A percentile compares a stretch with the other conserved stretches of the same genome.
Evolutionary conservation across 1,140 invertebrate genomes (phyloP).

Genomic region (Bicyclus anynana): DNA sequence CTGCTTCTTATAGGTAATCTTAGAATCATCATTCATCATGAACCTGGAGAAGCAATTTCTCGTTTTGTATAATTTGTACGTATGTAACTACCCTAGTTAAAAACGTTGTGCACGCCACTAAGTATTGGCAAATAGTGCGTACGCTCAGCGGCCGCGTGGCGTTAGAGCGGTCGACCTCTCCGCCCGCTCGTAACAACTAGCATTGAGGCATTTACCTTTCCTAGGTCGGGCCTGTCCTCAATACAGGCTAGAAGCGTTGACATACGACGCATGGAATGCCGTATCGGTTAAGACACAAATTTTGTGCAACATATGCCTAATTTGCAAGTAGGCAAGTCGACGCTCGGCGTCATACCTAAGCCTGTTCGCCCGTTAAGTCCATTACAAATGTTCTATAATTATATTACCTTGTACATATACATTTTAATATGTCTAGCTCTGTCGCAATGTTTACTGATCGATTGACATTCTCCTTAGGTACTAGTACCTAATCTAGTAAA

Average conservation of each 20-base stretch:
- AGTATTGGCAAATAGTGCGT: slow-evolving; percentile 44
- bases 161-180: slow-evolving; percentile 64
- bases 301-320: slow-evolving; percentile 63
- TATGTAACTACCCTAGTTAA: too few relatives aligned
- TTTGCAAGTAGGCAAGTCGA: slow-evolving; percentile 24
- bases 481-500: background rate
- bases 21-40: too few relatives aligned
- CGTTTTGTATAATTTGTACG: background rate
- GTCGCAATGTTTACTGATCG: slow-evolving; percentile 7
- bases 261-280: slow-evolving; percentile 68
- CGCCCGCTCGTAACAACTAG: slow-evolving; percentile 46
- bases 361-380: slow-evolving; percentile 20
- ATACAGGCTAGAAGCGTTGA: slow-evolving; percentile 66
- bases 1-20: background rate
- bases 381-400: slow-evolving; percentile 20
- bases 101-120: too few relatives aligned
- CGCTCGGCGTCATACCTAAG: slow-evolving; percentile 19
- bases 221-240: slow-evolving; percentile 70
- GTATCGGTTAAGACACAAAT: slow-evolving; percentile 60
- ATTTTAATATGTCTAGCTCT: slow-evolving; percentile 7
- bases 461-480: slow-evolving; percentile 9
- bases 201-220: slow-evolving; percentile 72
- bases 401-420: slow-evolving; percentile 14
- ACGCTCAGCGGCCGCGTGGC: slow-evolving; percentile 53
- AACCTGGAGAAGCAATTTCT: too few relatives aligned